These are phyloP conservation scores for Pseudeuparius sepicola DNA, from an alignment of 2,888 invertebrate species.

Conservation along the genomic window DNA sequence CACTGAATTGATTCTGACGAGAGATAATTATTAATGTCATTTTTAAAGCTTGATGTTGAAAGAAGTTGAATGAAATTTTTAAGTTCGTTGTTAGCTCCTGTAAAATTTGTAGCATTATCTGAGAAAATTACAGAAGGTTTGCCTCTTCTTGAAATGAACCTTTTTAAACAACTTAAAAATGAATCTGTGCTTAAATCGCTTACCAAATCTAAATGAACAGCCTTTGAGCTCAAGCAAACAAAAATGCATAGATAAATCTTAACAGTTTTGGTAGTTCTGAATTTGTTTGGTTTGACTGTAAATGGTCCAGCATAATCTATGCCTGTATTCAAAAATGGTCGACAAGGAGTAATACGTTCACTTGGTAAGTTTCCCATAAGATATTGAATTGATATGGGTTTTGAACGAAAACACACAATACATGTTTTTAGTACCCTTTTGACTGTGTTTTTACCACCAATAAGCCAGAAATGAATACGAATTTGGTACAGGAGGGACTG, in stretches of 20 bases:
- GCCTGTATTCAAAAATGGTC: slow-evolving; percentile 14
- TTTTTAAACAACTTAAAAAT: slow-evolving; percentile 5
- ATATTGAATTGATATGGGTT: slow-evolving; percentile 15
- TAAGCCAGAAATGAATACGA: too few relatives aligned
- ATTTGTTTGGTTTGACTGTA: slow-evolving; percentile 1
- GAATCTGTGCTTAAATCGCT: too few relatives aligned
- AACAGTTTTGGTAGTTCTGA: slow-evolving; percentile 3
- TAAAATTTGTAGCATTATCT: too few relatives aligned
- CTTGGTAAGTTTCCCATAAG: slow-evolving; percentile 24
- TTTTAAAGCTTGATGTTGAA: too few relatives aligned
- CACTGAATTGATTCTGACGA: slow-evolving; percentile 9
- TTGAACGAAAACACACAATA: slow-evolving; percentile 19
- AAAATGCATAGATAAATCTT: slow-evolving; percentile 10
- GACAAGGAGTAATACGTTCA: slow-evolving; percentile 12
- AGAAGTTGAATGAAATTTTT: too few relatives aligned
- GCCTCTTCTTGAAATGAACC: slow-evolving; percentile 11
- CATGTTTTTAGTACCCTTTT: slow-evolving; percentile 17
- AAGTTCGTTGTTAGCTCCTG: slow-evolving; percentile 10
- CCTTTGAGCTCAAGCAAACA: slow-evolving; percentile 11
- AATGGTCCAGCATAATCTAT: slow-evolving; percentile 10
- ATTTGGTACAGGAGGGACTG: slow-evolving; percentile 11
- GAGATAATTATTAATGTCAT: slow-evolving; percentile 1
- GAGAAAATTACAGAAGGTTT: slow-evolving; percentile 4
- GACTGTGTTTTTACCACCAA: slow-evolving; percentile 18
- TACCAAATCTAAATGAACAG: too few relatives aligned